These are phyloP conservation scores for Acleris holmiana DNA, from an alignment of 2,888 invertebrate species.

Conservation along the genomic window DNA sequence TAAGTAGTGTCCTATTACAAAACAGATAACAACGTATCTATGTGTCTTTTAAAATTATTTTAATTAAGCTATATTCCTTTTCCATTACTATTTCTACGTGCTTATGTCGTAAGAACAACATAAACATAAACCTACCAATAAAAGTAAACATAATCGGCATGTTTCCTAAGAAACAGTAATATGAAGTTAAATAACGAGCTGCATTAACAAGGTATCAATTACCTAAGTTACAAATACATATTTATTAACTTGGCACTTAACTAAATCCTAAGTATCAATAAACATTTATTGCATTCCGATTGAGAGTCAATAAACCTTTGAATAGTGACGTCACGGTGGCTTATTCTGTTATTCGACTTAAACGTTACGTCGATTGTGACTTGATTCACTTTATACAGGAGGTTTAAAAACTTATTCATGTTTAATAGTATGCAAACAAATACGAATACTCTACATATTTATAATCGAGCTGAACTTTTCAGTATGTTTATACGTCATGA, in stretches of 20 bases:
- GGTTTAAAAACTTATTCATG: no score
- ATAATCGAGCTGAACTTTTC: no score
- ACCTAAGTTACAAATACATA: constrained; percentile 52
- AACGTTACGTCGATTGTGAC: neutral
- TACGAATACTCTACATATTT: no score
- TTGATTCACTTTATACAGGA: neutral
- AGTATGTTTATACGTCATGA: no score
- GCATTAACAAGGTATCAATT: constrained; percentile 30
- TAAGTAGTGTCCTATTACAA: no score
- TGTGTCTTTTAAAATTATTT: no score
- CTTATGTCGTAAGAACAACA: neutral
- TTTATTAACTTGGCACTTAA: constrained; percentile 50
- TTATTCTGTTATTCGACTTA: constrained; percentile 3
- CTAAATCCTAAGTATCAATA: constrained; percentile 23
- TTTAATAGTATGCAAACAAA: no score
- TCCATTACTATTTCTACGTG: neutral
- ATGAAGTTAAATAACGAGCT: constrained; percentile 16
- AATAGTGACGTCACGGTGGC: neutral
- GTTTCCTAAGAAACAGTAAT: constrained; percentile 24
- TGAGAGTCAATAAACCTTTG: constrained; percentile 40
- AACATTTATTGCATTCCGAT: constrained; percentile 38
- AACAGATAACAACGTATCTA: no score
- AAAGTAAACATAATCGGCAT: neutral
- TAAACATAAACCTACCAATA: neutral
- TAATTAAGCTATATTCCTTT: neutral